These are phyloP conservation scores for Dipodomys ordii DNA, from an alignment of 2,113 vertebrate species.

Conservation along the genomic window DNA sequence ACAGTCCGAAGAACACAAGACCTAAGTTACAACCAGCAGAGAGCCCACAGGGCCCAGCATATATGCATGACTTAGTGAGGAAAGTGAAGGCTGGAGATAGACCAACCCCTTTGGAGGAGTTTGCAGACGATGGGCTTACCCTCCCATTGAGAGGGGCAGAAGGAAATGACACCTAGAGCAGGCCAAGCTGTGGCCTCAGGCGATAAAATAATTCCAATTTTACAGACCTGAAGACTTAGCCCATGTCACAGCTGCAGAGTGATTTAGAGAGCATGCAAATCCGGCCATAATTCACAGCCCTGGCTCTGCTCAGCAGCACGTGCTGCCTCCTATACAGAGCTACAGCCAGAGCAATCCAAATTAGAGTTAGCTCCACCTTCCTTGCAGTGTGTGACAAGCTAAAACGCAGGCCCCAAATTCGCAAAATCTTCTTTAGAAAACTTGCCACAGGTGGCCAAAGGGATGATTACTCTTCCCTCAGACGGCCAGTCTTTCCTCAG, in stretches of 20 bases:
- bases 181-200: not conserved
- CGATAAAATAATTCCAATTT: not conserved
- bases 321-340: not conserved
- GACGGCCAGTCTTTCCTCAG: not conserved
- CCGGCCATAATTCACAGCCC: not conserved
- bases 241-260: not conserved
- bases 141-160: not conserved
- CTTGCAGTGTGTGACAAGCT: not conserved
- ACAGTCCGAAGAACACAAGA: not conserved
- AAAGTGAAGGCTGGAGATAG: not conserved
- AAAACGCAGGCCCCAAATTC: not conserved
- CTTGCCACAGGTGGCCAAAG: not conserved
- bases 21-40: too few species aligned
- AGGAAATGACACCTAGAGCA: not conserved
- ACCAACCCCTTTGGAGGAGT: not conserved
- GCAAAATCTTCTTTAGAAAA: not conserved
- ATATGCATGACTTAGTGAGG: not conserved
- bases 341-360: not conserved
- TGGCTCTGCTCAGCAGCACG: not conserved
- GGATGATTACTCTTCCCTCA: not conserved
- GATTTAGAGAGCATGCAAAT: not conserved
- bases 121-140: not conserved
- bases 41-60: not conserved
- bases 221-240: not conserved
- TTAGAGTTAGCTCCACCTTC: not conserved